These are phyloP conservation scores for Malurus cyaneus DNA, from an alignment of 2,113 vertebrate species.

Conservation along the genomic window DNA sequence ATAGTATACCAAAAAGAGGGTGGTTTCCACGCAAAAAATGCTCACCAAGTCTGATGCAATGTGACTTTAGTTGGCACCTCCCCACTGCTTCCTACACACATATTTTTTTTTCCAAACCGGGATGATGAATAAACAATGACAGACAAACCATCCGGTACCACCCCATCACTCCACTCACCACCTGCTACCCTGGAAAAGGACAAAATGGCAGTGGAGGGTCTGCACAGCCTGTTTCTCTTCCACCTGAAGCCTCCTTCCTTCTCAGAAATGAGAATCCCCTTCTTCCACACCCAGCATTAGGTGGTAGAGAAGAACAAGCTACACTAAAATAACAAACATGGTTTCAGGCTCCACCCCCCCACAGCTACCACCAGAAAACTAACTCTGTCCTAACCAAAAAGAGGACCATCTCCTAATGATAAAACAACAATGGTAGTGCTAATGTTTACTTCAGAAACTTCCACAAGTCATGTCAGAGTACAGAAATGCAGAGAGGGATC, in stretches of 20 bases:
- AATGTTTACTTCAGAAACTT: background rate
- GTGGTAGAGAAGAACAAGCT: background rate
- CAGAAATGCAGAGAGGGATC: background rate
- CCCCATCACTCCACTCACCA: background rate
- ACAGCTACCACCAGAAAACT: no score
- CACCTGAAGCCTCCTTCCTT: background rate
- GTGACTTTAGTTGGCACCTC: fast-evolving
- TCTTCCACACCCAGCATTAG: background rate
- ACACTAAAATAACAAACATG: background rate
- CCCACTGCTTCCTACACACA: no score
- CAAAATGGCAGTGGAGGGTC: background rate
- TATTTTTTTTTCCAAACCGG: background rate
- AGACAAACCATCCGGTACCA: background rate
- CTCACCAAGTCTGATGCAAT: background rate
- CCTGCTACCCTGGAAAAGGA: background rate
- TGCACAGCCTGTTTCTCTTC: background rate
- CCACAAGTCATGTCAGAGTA: background rate
- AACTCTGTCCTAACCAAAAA: background rate
- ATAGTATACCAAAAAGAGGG: background rate
- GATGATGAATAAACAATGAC: background rate
- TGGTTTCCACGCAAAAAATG: background rate
- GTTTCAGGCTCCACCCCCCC: no score
- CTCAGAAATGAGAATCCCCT: background rate
- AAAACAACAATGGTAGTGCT: background rate
- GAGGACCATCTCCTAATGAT: background rate